Evolutionary conservation across 2,888 invertebrate species (phyloP).

Genomic region (Leptogaster cylindrica): DNA sequence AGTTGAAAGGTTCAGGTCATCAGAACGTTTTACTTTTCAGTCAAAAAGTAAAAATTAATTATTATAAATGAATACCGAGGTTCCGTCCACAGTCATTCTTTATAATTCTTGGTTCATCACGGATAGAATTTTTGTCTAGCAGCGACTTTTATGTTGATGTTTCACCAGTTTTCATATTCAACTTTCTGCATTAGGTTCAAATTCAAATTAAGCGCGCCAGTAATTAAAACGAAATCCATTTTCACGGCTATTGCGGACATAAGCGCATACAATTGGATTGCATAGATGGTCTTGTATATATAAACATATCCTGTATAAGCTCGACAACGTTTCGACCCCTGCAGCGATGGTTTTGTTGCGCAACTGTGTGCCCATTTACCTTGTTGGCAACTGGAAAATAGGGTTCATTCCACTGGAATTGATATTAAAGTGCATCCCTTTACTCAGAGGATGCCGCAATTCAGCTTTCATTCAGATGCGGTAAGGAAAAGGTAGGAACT

Average conservation of each 20-base stretch:
- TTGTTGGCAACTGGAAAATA: not conserved
- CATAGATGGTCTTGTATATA: too few species aligned
- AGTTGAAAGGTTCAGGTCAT: not conserved
- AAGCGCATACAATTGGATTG: conserved; percentile 23
- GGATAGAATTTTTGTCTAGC: not conserved
- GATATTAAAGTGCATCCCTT: not conserved
- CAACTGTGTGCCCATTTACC: not conserved
- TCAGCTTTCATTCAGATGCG: not conserved
- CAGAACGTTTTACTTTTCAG: not conserved
- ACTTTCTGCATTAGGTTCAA: conserved; percentile 18
- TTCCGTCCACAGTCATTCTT: not conserved
- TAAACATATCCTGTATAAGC: too few species aligned
- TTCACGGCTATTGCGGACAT: not conserved
- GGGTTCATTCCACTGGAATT: not conserved
- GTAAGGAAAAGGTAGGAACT: not conserved
- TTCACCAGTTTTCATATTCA: not conserved
- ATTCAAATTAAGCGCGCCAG: conserved; percentile 23
- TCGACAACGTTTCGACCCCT: too few species aligned
- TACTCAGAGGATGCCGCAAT: not conserved
- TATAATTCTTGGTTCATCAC: not conserved
- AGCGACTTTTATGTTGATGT: conserved; percentile 3
- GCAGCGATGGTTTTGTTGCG: not conserved
- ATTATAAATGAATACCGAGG: conserved; percentile 9
- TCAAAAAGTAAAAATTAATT: conserved; percentile 21
- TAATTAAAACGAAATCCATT: conserved; percentile 22